Evolutionary conservation across 2,113 vertebrate genomes (phyloP).

Genomic region (Ailurus styani): DNA sequence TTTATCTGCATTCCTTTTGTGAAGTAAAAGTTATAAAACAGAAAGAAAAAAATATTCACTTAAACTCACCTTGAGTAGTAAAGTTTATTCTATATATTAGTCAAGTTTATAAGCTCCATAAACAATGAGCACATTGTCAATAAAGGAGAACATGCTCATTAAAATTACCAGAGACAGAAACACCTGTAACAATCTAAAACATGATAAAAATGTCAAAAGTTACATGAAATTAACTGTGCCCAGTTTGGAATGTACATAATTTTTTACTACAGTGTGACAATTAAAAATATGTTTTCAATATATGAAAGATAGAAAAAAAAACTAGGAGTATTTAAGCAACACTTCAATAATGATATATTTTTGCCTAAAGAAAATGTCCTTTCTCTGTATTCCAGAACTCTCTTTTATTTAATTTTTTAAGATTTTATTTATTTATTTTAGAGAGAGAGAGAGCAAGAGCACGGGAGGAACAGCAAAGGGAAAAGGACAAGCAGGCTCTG

Average conservation of each 20-base stretch:
- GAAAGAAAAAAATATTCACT: neutral
- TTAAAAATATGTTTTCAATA: constrained; percentile 44
- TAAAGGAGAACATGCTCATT: neutral
- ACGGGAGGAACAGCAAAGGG: neutral
- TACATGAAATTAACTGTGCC: constrained; percentile 38
- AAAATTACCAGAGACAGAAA: constrained; percentile 12
- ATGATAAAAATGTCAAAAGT: constrained; percentile 29
- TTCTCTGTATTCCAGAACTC: neutral
- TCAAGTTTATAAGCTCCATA: neutral
- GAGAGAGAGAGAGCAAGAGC: neutral
- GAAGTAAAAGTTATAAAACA: neutral
- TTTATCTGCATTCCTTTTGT: neutral
- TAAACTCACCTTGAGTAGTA: neutral
- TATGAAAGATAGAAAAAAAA: neutral
- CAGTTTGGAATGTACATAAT: constrained; percentile 20
- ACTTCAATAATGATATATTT: constrained; percentile 42
- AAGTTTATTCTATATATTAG: neutral
- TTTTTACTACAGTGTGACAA: constrained; percentile 37
- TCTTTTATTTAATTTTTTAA: neutral
- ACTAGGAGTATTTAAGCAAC: neutral
- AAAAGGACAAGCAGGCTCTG: neutral
- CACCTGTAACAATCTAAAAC: constrained; percentile 39
- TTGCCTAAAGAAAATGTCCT: neutral
- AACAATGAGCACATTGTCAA: neutral
- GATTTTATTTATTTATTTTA: neutral